These are phyloP conservation scores for Drosophila grimshawi DNA, from an alignment of 1,140 invertebrate genomes.

Conservation along the genomic window DNA sequence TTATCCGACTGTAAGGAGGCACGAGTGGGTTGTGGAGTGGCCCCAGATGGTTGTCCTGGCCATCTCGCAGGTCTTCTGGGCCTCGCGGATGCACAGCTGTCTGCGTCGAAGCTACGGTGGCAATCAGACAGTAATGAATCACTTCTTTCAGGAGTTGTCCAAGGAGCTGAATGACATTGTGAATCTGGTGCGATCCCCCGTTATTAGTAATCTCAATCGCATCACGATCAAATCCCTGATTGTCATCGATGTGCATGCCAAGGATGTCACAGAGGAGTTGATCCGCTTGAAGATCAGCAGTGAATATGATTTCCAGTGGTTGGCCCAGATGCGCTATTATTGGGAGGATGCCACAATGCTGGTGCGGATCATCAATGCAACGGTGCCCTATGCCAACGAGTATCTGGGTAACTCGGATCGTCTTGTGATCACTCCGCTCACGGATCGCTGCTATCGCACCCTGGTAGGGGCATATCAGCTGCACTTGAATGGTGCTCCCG, in stretches of 20 bases:
- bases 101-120: constrained; percentile 86
- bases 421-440: constrained; percentile 92
- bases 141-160: constrained; percentile 86
- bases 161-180: constrained; percentile 89
- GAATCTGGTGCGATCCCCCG: constrained; percentile 86
- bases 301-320: constrained; percentile 95
- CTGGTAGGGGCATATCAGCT: constrained; percentile 94
- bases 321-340: constrained; percentile 96
- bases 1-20: constrained; percentile 88
- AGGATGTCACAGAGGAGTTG: constrained; percentile 93
- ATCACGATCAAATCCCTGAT: constrained; percentile 94
- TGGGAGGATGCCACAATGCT: constrained; percentile 92
- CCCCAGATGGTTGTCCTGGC: constrained; percentile 95
- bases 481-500: constrained; percentile 94
- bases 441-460: constrained; percentile 94
- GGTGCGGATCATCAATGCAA: constrained; percentile 95
- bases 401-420: constrained; percentile 93
- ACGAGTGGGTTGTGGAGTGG: constrained; percentile 93
- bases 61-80: constrained; percentile 96
- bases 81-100: constrained; percentile 90
- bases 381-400: constrained; percentile 94
- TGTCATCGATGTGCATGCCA: constrained; percentile 96
- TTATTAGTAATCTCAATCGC: constrained; percentile 87
- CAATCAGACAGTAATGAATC: constrained; percentile 85
- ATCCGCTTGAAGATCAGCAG: constrained; percentile 88